Evolutionary conservation across 2,113 vertebrate genomes (phyloP).

Genomic region (Pluvialis apricaria): DNA sequence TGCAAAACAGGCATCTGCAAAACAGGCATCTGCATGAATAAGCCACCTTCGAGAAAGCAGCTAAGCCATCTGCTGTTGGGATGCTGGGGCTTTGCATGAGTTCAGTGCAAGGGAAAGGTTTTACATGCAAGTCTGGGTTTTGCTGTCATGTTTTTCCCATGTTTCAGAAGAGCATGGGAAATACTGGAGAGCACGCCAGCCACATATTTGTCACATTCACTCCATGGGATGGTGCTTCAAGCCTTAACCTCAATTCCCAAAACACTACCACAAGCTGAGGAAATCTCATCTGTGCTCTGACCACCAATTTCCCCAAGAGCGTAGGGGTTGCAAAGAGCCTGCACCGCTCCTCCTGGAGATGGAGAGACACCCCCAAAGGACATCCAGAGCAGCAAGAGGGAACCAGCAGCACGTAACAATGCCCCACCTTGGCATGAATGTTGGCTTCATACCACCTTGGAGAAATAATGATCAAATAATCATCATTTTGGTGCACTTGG

Average conservation of each 20-base stretch:
- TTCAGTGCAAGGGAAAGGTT: neutral
- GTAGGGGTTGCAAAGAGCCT: neutral
- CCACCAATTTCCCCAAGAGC: neutral
- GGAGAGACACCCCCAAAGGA: neutral
- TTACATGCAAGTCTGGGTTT: neutral
- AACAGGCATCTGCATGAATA: neutral
- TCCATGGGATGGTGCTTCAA: neutral
- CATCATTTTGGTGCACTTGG: neutral
- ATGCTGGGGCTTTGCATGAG: neutral
- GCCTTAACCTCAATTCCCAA: neutral
- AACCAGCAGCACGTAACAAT: neutral
- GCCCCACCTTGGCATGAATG: neutral
- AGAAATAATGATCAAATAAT: neutral
- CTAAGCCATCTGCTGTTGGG: neutral
- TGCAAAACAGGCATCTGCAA: neutral
- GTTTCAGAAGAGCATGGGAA: neutral
- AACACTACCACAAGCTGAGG: neutral
- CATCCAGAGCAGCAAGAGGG: neutral
- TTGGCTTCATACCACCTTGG: neutral
- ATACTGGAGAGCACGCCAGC: neutral
- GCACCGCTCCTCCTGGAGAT: neutral
- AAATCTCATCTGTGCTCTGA: neutral
- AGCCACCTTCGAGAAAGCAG: neutral
- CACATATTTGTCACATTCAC: neutral
- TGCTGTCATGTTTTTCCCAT: neutral